These are phyloP conservation scores for Tipula vernalis DNA, from an alignment of 2,888 invertebrate genomes.

Conservation along the genomic window DNA sequence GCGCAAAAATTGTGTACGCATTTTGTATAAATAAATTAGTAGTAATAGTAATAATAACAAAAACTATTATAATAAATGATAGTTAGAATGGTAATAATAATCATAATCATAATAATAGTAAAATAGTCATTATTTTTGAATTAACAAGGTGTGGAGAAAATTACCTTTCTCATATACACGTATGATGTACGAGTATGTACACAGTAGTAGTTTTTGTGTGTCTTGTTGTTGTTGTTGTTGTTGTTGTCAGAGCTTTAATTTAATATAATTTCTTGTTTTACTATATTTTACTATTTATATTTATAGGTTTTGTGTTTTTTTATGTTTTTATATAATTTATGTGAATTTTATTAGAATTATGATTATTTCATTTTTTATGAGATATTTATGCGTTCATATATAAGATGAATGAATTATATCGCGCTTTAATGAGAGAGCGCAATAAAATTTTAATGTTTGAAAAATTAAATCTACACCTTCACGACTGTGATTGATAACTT, in stretches of 20 bases:
- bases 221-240: neutral
- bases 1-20: neutral
- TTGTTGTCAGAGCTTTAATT: neutral
- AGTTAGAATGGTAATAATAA: neutral
- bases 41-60: neutral
- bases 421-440: neutral
- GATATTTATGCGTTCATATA: neutral
- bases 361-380: neutral
- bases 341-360: neutral
- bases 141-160: conserved; percentile 39
- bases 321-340: neutral
- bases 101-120: conserved; percentile 15
- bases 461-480: neutral
- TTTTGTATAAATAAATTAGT: neutral
- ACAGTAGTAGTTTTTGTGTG: neutral
- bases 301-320: neutral
- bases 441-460: neutral
- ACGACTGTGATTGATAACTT: too few species aligned
- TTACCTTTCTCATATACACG: conserved; percentile 12
- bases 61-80: neutral
- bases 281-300: neutral
- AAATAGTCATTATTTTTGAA: conserved; percentile 41
- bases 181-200: neutral
- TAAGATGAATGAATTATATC: neutral
- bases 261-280: neutral